A percentile compares a stretch with the other conserved stretches of the same genome.
These are phyloP conservation scores for Bufo bufo DNA, from an alignment of 2,113 vertebrate genomes.

Conservation along the genomic window DNA sequence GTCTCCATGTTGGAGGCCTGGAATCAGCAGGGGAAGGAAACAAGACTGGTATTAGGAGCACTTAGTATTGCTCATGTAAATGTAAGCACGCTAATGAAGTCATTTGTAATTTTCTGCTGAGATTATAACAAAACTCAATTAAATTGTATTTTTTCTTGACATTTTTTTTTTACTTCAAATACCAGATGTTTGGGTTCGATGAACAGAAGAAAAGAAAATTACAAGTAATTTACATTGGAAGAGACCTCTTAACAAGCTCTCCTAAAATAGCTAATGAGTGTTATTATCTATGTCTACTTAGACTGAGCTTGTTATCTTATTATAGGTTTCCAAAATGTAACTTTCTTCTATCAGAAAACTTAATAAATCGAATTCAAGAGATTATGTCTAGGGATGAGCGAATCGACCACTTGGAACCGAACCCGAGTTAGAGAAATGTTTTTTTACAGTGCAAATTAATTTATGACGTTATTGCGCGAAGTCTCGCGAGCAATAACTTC, in stretches of 20 bases:
- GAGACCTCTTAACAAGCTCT: constrained; percentile 29
- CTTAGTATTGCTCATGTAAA: constrained; percentile 41
- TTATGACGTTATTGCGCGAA: no score
- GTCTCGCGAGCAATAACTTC: no score
- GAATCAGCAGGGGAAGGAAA: constrained; percentile 34
- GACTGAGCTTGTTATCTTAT: constrained; percentile 42
- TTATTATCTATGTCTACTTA: constrained; percentile 40
- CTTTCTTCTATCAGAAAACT: not conserved
- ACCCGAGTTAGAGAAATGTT: no score
- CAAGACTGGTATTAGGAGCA: constrained; percentile 46
- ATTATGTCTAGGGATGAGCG: no score
- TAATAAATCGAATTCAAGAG: not conserved
- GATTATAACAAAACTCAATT: constrained; percentile 47
- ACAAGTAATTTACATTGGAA: constrained; percentile 39
- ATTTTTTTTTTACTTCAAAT: constrained; percentile 29
- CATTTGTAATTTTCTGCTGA: constrained; percentile 49
- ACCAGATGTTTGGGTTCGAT: constrained; percentile 37
- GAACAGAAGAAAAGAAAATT: constrained; percentile 28
- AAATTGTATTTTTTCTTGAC: constrained; percentile 31
- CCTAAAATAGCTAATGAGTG: constrained; percentile 45
- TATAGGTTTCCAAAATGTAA: constrained; percentile 33
- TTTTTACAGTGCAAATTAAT: no score
- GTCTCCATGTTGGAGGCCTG: constrained; percentile 28
- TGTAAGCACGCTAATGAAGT: constrained; percentile 47
- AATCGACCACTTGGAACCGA: no score